These are phyloP conservation scores for Dastarcus helophoroides DNA, from an alignment of 2,888 invertebrate species.

Conservation along the genomic window DNA sequence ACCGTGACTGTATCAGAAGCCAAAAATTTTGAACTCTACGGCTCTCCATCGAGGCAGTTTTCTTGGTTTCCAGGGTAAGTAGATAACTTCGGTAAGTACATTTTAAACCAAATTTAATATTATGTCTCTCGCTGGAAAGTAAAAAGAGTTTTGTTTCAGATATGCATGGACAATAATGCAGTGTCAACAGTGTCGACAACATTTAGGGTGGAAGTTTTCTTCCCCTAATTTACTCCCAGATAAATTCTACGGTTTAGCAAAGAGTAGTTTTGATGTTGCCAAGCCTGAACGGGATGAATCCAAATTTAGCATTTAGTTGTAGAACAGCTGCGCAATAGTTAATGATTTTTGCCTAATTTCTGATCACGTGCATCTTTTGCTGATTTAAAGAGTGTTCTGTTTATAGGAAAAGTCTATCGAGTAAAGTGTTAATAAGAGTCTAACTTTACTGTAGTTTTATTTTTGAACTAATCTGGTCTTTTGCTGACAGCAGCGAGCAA, in stretches of 20 bases:
- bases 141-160: slow-evolving; percentile 34
- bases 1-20: slow-evolving; percentile 58
- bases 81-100: too few relatives aligned
- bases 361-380: too few relatives aligned
- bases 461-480: too few relatives aligned
- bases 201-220: slow-evolving; percentile 76
- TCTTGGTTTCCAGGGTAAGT: slow-evolving; percentile 78
- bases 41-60: slow-evolving; percentile 54
- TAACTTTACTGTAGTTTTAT: too few relatives aligned
- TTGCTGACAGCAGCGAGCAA: too few relatives aligned
- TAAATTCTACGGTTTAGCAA: slow-evolving; percentile 60
- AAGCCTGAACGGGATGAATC: too few relatives aligned
- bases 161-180: slow-evolving; percentile 72
- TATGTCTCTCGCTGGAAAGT: background rate
- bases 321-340: too few relatives aligned
- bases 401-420: too few relatives aligned
- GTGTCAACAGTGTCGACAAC: slow-evolving; percentile 53
- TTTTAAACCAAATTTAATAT: background rate
- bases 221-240: slow-evolving; percentile 52
- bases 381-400: too few relatives aligned
- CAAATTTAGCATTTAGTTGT: too few relatives aligned
- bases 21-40: slow-evolving; percentile 39
- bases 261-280: slow-evolving; percentile 39
- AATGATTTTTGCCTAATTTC: too few relatives aligned
- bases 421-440: too few relatives aligned